phyloP scores from a whole-genome alignment of 2,113 vertebrate genomes.

The Lipotes vexillifer region DNA sequence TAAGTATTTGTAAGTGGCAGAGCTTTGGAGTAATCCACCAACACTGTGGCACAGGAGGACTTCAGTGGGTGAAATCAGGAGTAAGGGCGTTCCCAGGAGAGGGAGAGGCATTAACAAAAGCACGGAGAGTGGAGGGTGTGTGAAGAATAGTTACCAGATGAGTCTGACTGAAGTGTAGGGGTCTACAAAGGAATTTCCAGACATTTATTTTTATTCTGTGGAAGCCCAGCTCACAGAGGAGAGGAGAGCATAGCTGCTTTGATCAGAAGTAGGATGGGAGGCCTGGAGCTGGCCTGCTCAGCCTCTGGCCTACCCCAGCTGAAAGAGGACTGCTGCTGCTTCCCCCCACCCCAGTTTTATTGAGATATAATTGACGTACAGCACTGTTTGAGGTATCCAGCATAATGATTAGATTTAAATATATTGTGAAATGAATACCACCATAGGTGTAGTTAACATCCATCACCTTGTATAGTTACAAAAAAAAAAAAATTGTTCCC shows the following conservation, averaged over 20 bases:
- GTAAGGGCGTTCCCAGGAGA: neutral
- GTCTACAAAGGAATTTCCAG: neutral
- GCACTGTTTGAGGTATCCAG: neutral
- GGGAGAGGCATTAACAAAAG: neutral
- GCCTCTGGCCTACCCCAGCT: neutral
- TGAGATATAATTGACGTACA: neutral
- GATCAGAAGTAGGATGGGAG: neutral
- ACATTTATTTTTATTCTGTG: neutral
- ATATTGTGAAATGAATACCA: neutral
- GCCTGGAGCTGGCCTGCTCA: neutral
- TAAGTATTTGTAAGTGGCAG: neutral
- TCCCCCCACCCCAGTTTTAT: neutral
- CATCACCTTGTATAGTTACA: neutral
- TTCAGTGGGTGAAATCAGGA: neutral
- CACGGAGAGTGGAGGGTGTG: neutral
- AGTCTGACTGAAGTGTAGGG: neutral
- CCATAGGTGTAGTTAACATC: neutral
- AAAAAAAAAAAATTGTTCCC: neutral
- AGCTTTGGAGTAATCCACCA: neutral
- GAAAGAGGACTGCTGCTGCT: neutral
- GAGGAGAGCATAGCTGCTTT: neutral
- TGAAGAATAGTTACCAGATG: neutral
- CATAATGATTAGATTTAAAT: neutral
- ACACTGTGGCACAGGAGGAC: neutral
- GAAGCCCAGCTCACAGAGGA: neutral